Conservation (phyloP, 2,113 vertebrate genomes). For the Nothocercus nigrocapillus region DNA sequence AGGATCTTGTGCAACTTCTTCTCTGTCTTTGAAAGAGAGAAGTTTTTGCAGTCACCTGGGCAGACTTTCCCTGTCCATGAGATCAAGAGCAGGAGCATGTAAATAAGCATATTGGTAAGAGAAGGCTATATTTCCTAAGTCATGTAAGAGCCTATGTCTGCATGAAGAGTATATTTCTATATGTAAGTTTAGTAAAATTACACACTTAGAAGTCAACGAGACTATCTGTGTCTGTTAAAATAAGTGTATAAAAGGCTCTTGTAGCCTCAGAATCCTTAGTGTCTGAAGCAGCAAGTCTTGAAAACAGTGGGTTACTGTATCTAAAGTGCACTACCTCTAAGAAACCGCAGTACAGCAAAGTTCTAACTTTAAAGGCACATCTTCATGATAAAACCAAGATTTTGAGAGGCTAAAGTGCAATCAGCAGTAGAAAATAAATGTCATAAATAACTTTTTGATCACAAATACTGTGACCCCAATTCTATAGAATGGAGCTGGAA, state of each 20-base stretch:
- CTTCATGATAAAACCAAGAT: conserved; percentile 59
- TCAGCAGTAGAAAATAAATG: conserved; percentile 60
- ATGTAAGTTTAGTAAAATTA: neutral
- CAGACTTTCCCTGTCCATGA: neutral
- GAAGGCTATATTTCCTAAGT: neutral
- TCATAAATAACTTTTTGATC: conserved; percentile 70
- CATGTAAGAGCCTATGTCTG: neutral
- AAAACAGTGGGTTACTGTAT: neutral
- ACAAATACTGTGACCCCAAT: conserved; percentile 67
- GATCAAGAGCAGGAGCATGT: neutral
- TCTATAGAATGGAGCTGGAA: conserved; percentile 60
- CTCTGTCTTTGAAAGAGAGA: neutral
- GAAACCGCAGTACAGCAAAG: neutral
- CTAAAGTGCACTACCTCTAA: neutral
- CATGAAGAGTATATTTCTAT: fast-evolving
- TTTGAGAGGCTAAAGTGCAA: conserved; percentile 66
- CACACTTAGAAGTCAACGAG: neutral
- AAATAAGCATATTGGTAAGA: neutral
- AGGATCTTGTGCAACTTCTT: neutral
- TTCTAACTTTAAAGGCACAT: conserved; percentile 53
- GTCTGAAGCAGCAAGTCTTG: neutral
- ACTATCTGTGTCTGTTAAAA: neutral
- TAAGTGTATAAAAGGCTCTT: neutral
- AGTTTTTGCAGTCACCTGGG: neutral
- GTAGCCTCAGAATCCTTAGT: neutral